Conservation (phyloP, 2,113 vertebrate species). For the Arothron firmamentum region DNA sequence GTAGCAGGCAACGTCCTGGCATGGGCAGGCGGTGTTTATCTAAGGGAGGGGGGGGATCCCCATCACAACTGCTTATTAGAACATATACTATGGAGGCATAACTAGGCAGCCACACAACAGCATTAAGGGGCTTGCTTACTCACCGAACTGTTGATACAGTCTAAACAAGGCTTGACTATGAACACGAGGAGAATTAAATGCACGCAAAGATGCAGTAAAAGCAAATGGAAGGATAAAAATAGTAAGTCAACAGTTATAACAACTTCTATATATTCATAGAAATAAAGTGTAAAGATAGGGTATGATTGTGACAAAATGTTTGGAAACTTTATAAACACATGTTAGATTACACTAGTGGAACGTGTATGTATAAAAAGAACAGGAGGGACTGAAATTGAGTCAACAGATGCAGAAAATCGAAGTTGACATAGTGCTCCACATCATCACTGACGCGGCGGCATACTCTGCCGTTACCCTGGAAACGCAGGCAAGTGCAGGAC, state of each 20-base stretch:
- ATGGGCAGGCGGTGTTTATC: constrained; percentile 59
- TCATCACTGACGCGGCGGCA: constrained; percentile 42
- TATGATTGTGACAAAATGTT: no score
- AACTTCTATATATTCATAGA: no score
- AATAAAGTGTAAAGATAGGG: no score
- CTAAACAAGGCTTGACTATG: constrained; percentile 42
- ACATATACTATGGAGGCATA: constrained; percentile 60
- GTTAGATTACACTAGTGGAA: not conserved
- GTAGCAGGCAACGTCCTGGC: constrained; percentile 57
- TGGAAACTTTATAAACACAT: no score
- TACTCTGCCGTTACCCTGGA: constrained; percentile 39
- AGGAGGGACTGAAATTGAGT: constrained; percentile 1
- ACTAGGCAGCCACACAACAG: constrained; percentile 62
- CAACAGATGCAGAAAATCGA: constrained; percentile 30
- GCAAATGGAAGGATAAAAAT: not conserved
- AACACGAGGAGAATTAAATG: constrained; percentile 51
- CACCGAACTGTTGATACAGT: constrained; percentile 60
- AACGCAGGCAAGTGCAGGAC: constrained; percentile 32
- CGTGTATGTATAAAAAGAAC: not conserved
- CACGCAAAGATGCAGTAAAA: constrained; percentile 20
- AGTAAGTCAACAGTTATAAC: no score
- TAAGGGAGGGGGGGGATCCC: constrained; percentile 59
- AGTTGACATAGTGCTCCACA: constrained; percentile 30
- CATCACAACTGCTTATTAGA: constrained; percentile 70
- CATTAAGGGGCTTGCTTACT: constrained; percentile 55